Evolutionary conservation across 2,797 vertebrate species (phyloP), one percentile per base, ranked within the genome.

Genomic region (Mormyrops attenuatus): DNA sequence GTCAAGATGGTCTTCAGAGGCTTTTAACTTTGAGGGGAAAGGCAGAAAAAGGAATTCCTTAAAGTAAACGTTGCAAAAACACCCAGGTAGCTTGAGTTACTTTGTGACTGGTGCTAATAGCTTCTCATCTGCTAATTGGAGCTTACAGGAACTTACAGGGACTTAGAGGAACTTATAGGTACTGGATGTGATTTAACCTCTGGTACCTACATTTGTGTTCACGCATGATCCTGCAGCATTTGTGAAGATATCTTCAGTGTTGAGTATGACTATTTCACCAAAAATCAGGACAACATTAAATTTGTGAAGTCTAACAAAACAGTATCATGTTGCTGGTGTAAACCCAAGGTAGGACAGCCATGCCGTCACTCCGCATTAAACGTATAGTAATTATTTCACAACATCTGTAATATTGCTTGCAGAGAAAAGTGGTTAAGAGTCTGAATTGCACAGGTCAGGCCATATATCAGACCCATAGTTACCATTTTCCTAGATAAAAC

Each of bases 1-100:
- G 44, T 53, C 73, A 69, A 90, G 91, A 89, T 57, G 89, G 90
- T 80, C 92, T 91, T 91, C 89, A 52, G 91, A 91, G 92, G 88
- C 89, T 90, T 90, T 91, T 92, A 89, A 89, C 77, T 88, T 88
- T 57, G 57, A 89, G 69, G 17, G 55, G 38, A 52, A 88, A 80
- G 52, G 50, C 77, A 47, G 26, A 38, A 53, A 60, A 41, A 82
- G 26, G 86, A 60, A 73, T 5, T 49, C 87, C 80, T 90, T 90
- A 80, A 91, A 91, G 90, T 91, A 90, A 92, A 92, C 73, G 88
- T 77, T 88, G 88, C 30, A 55, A 89, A 90, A 85, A 77, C 30
- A 26, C 44, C 85, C 85, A 73, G 90, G 66, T 82, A 22, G 69
- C 41, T 69, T 90, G 53, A 90, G 88, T 91, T 90, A 92, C 92